These are phyloP conservation scores for Chlamydotis undulata DNA, from an alignment of 2,113 vertebrate species.

Conservation along the genomic window DNA sequence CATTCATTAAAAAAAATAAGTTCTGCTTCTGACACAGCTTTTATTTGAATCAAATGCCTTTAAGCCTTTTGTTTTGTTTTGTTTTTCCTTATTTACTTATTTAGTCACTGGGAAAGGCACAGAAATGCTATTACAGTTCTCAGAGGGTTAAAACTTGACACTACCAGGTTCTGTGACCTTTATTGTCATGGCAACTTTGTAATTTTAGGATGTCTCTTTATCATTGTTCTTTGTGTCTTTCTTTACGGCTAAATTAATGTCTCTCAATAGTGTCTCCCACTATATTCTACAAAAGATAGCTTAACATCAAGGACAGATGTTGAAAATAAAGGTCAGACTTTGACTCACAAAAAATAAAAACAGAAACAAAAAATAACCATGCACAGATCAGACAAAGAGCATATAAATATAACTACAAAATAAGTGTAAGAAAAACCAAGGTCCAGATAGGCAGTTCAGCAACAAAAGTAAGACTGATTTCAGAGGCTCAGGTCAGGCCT, in stretches of 20 bases:
- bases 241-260: slow-evolving; percentile 81
- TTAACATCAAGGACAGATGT: slow-evolving; percentile 85
- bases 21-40: slow-evolving; percentile 77
- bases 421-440: slow-evolving; percentile 92
- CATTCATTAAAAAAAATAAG: slow-evolving; percentile 61
- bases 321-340: slow-evolving; percentile 90
- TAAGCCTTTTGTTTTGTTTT: slow-evolving; percentile 58
- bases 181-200: slow-evolving; percentile 91
- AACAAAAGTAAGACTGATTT: slow-evolving; percentile 90
- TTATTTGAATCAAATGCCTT: slow-evolving; percentile 77
- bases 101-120: slow-evolving; percentile 85
- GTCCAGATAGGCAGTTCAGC: slow-evolving; percentile 94
- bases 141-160: slow-evolving; percentile 85
- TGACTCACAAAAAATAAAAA: slow-evolving; percentile 87
- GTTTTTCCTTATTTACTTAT: slow-evolving; percentile 28
- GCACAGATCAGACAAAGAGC: slow-evolving; percentile 83
- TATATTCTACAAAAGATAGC: slow-evolving; percentile 86
- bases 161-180: slow-evolving; percentile 81
- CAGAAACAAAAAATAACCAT: slow-evolving; percentile 76
- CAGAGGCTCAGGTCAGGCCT: slow-evolving; percentile 94
- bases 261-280: slow-evolving; percentile 82
- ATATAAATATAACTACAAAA: slow-evolving; percentile 89
- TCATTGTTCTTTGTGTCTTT: slow-evolving; percentile 85
- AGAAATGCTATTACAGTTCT: slow-evolving; percentile 90
- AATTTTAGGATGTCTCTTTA: slow-evolving; percentile 90